Conservation (phyloP, 2,113 vertebrate genomes). For the Psophia crepitans region DNA sequence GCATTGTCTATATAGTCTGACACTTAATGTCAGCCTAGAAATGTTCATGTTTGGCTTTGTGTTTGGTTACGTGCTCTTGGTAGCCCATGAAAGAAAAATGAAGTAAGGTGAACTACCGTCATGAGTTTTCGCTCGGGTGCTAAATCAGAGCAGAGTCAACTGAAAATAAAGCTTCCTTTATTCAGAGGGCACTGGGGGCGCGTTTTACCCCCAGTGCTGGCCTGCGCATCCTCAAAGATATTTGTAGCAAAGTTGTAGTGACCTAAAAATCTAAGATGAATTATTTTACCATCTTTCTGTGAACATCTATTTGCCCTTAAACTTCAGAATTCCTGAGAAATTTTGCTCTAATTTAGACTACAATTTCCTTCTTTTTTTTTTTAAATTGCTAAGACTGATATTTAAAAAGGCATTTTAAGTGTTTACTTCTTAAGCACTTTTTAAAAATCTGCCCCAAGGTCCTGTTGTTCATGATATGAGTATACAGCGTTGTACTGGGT, state of each 20-base stretch:
- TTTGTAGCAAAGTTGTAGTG: neutral
- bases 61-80: neutral
- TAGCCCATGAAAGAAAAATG: neutral
- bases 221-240: neutral
- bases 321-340: neutral
- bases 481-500: neutral
- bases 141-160: neutral
- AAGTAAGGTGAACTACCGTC: neutral
- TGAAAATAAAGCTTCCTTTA: neutral
- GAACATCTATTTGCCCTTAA: neutral
- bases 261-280: neutral
- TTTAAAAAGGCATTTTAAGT: neutral
- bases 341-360: neutral
- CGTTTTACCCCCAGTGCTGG: neutral
- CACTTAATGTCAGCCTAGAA: neutral
- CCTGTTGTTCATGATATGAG: neutral
- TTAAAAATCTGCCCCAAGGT: neutral
- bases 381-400: neutral
- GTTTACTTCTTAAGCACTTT: neutral
- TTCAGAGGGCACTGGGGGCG: neutral
- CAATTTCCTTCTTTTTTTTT: neutral
- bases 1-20: fast-evolving
- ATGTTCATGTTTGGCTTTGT: neutral
- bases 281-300: neutral
- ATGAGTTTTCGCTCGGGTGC: neutral